These are phyloP conservation scores for Oxygymnocypris stewartii DNA, from an alignment of 2,113 vertebrate species.

Conservation along the genomic window DNA sequence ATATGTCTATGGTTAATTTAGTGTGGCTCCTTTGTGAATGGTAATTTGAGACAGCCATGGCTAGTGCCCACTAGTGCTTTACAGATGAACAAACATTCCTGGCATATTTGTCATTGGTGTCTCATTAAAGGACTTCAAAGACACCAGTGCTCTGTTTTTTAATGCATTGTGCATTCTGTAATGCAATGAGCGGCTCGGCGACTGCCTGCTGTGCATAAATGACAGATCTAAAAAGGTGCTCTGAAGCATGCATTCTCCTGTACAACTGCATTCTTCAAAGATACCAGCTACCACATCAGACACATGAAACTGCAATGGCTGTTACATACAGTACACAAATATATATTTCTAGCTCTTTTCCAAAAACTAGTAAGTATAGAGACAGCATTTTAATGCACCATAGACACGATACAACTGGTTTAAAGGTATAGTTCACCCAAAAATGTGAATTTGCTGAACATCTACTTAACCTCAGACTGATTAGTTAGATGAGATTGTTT, in stretches of 20 bases:
- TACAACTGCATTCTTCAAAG: conserved; percentile 9
- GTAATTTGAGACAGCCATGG: conserved; percentile 13
- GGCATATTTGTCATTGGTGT: conserved; percentile 15
- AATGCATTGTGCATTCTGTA: background rate
- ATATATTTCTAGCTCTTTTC: background rate
- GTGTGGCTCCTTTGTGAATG: background rate
- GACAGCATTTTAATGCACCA: background rate
- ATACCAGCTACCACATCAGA: background rate
- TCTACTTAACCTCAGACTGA: too few species aligned
- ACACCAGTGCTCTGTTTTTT: background rate
- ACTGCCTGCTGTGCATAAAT: conserved; percentile 15
- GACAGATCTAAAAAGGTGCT: conserved; percentile 19
- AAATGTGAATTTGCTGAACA: too few species aligned
- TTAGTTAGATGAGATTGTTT: too few species aligned
- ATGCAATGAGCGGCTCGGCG: background rate
- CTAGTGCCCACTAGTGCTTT: conserved; percentile 6
- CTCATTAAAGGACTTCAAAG: conserved; percentile 39
- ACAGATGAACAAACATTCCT: conserved; percentile 20
- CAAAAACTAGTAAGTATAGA: background rate
- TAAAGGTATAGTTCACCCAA: background rate
- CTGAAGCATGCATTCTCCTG: background rate
- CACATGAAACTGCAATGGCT: background rate
- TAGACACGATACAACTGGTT: background rate
- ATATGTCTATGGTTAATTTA: conserved; percentile 33
- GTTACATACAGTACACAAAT: background rate